A percentile compares a stretch with the other conserved stretches of the same genome.
Conservation (phyloP, 2,113 vertebrate species). For the Verasper variegatus region DNA sequence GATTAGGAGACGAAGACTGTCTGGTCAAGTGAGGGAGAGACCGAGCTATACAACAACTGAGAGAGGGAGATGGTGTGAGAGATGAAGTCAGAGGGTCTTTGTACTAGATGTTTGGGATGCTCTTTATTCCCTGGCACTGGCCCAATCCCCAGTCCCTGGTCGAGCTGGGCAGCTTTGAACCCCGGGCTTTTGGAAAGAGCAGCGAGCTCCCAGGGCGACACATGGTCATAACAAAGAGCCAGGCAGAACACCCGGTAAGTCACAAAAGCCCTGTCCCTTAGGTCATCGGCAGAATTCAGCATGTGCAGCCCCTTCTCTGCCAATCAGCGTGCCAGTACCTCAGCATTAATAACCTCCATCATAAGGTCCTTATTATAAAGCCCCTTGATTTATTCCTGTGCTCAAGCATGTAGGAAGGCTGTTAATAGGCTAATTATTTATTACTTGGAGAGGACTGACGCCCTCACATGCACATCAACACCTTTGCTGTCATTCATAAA, state of each 20-base stretch:
- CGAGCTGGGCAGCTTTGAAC: slow-evolving; percentile 63
- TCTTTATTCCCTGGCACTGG: slow-evolving; percentile 53
- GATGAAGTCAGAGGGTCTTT: slow-evolving; percentile 50
- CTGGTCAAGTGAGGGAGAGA: slow-evolving; percentile 19
- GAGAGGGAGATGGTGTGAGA: neutral
- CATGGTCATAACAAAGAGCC: slow-evolving; percentile 72
- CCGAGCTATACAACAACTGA: neutral
- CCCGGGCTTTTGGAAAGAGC: slow-evolving; percentile 66
- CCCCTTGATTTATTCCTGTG: slow-evolving; percentile 45
- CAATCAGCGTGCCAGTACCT: slow-evolving; percentile 51
- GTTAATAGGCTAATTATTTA: slow-evolving; percentile 38
- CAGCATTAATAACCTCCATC: slow-evolving; percentile 58
- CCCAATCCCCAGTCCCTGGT: slow-evolving; percentile 43
- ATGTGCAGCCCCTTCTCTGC: slow-evolving; percentile 30
- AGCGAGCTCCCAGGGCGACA: slow-evolving; percentile 68
- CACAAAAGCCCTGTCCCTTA: slow-evolving; percentile 72
- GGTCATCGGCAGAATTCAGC: slow-evolving; percentile 63
- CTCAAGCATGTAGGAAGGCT: slow-evolving; percentile 16
- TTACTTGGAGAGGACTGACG: neutral
- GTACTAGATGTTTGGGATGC: slow-evolving; percentile 58
- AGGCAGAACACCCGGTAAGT: slow-evolving; percentile 68
- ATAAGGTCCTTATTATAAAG: slow-evolving; percentile 62
- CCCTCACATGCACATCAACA: neutral
- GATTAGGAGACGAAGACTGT: slow-evolving; percentile 29
- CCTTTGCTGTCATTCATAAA: neutral